Percentiles rank a stretch among this genome's conserved stretches.
phyloP scores from a whole-genome alignment of 2,113 vertebrate genomes.

The Neolamprologus modestus region DNA sequence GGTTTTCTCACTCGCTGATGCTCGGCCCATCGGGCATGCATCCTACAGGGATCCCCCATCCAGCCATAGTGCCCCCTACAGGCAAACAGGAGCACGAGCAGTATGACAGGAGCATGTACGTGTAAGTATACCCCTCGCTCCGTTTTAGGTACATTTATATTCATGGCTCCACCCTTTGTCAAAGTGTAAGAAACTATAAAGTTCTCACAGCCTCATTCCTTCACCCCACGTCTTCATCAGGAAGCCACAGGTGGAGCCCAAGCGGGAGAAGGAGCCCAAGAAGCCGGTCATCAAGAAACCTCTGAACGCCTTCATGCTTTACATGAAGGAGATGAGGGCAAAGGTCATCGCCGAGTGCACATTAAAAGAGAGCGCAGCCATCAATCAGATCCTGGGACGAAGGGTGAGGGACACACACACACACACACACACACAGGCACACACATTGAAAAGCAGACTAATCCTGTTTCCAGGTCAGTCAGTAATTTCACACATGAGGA shows the following conservation, averaged over 20 bases:
- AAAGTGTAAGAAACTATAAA: neutral
- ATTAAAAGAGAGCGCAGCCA: conserved; percentile 96
- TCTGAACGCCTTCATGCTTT: conserved; percentile 98
- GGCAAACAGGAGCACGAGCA: conserved; percentile 93
- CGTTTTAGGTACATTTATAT: neutral
- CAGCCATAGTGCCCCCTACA: conserved; percentile 88
- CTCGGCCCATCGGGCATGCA: conserved; percentile 88
- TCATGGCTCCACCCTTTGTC: neutral
- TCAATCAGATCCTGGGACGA: conserved; percentile 96
- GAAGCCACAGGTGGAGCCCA: conserved; percentile 87
- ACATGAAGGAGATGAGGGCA: conserved; percentile 99
- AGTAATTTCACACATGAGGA: conserved; percentile 33
- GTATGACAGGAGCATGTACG: conserved; percentile 85
- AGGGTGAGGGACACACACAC: conserved; percentile 75
- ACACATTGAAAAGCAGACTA: neutral
- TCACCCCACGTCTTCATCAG: conserved; percentile 45
- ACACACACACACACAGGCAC: neutral
- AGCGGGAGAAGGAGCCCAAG: conserved; percentile 94
- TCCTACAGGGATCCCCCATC: conserved; percentile 92
- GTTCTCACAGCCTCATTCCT: neutral
- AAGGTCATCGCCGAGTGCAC: conserved; percentile 98
- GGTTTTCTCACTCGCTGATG: conserved; percentile 95
- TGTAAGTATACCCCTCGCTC: conserved; percentile 50
- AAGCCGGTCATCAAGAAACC: conserved; percentile 99
- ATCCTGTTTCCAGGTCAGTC: conserved; percentile 11